phyloP scores from a whole-genome alignment of 1,140 invertebrate genomes.

The Sitophilus oryzae region DNA sequence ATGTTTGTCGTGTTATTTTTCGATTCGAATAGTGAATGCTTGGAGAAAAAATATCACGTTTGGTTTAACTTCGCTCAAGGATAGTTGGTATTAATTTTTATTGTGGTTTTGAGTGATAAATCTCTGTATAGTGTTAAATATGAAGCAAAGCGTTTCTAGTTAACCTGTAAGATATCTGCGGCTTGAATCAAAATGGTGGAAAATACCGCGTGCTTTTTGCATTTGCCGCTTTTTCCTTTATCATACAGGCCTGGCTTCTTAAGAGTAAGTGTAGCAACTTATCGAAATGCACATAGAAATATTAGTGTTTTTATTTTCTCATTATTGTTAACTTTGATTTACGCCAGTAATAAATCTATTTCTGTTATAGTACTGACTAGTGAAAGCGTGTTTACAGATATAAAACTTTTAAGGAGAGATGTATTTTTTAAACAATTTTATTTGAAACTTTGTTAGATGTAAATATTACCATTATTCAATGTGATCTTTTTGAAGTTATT shows the following conservation, averaged over 20 bases:
- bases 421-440: too few species aligned
- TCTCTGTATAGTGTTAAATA: slow-evolving; percentile 3
- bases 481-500: too few species aligned
- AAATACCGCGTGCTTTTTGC: slow-evolving; percentile 39
- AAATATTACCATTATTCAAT: too few species aligned
- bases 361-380: too few species aligned
- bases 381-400: too few species aligned
- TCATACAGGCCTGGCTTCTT: background rate
- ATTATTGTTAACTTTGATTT: too few species aligned
- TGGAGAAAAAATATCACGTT: background rate
- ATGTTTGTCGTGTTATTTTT: slow-evolving; percentile 24
- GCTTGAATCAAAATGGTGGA: slow-evolving; percentile 42
- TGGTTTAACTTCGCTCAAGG: background rate
- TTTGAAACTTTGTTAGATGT: too few species aligned
- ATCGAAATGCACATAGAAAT: too few species aligned
- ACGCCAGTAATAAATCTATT: too few species aligned
- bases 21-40: slow-evolving; percentile 20
- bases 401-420: too few species aligned
- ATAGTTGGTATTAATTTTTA: slow-evolving; percentile 13
- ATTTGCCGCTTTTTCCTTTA: slow-evolving; percentile 32
- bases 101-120: slow-evolving; percentile 1
- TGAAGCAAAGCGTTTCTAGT: slow-evolving; percentile 36
- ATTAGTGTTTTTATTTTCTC: slow-evolving; percentile 9
- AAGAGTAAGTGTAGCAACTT: too few species aligned
- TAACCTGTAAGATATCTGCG: slow-evolving; percentile 39